These are phyloP conservation scores for Gisinianus flammeolus DNA, from an alignment of 2,888 invertebrate species.

Conservation along the genomic window DNA sequence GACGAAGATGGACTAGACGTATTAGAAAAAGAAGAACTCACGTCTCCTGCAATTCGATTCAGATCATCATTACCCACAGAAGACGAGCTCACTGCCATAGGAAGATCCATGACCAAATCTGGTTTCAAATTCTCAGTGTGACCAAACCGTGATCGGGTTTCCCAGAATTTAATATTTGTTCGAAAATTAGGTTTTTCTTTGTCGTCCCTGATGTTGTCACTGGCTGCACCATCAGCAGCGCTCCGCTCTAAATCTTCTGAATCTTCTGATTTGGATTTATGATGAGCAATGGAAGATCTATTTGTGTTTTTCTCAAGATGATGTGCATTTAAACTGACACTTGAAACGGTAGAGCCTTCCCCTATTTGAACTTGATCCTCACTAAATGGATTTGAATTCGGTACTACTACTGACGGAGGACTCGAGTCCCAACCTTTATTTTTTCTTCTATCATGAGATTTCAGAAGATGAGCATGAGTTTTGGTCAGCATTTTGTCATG, in stretches of 20 bases:
- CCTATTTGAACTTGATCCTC: not conserved
- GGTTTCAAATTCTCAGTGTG: constrained; percentile 65
- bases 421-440: constrained; percentile 41
- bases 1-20: constrained; percentile 12
- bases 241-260: constrained; percentile 9
- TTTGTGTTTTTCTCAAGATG: not conserved
- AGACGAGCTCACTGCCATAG: constrained; percentile 63
- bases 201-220: not conserved
- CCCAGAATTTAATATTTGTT: constrained; percentile 62
- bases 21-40: not conserved
- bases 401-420: not conserved
- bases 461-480: constrained; percentile 24
- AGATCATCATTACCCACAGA: constrained; percentile 17
- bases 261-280: constrained; percentile 44
- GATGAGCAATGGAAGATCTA: constrained; percentile 6
- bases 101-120: constrained; percentile 82
- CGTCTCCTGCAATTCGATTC: not conserved
- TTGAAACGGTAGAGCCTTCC: too few species aligned
- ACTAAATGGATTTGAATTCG: not conserved
- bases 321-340: too few species aligned
- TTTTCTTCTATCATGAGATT: constrained; percentile 39
- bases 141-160: constrained; percentile 41
- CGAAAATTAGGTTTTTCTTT: constrained; percentile 45
- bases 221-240: not conserved
- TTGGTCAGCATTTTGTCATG: not conserved